Evolutionary conservation across 2,113 vertebrate species (phyloP).

Genomic region (Xenus cinereus): DNA sequence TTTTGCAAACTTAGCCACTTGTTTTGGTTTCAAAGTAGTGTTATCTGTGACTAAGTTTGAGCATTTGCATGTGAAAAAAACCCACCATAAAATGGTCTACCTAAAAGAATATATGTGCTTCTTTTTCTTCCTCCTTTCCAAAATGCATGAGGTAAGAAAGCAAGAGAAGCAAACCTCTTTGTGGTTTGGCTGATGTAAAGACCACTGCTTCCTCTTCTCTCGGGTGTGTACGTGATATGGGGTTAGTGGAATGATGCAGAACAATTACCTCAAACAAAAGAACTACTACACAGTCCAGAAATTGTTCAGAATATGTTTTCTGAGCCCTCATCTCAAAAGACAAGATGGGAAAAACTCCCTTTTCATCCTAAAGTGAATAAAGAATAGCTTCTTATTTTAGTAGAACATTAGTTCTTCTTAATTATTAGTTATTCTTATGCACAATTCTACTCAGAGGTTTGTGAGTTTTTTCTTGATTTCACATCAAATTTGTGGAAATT

Average conservation of each 20-base stretch:
- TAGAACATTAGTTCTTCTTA: not conserved
- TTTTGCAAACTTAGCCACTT: conserved; percentile 30
- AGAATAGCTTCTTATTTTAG: not conserved
- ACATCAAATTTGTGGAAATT: not conserved
- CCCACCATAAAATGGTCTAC: not conserved
- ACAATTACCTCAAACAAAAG: not conserved
- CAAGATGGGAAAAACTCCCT: not conserved
- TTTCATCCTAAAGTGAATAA: not conserved
- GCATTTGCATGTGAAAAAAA: not conserved
- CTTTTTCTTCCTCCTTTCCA: not conserved
- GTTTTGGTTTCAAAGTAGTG: not conserved
- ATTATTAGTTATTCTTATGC: not conserved
- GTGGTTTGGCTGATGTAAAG: not conserved
- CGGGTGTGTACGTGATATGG: not conserved
- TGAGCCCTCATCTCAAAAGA: not conserved
- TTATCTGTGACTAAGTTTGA: not conserved
- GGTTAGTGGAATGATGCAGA: not conserved
- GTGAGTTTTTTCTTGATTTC: not conserved
- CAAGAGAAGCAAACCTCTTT: not conserved
- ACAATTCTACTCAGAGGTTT: not conserved
- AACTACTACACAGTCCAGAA: not conserved
- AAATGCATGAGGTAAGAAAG: not conserved
- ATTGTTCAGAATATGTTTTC: not conserved
- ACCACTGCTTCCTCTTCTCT: conserved; percentile 23
- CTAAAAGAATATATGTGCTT: not conserved